A percentile compares a stretch with the other conserved stretches of the same genome.
Conservation (phyloP, 1,140 invertebrate genomes). For the Caenorhabditis inopinata region DNA sequence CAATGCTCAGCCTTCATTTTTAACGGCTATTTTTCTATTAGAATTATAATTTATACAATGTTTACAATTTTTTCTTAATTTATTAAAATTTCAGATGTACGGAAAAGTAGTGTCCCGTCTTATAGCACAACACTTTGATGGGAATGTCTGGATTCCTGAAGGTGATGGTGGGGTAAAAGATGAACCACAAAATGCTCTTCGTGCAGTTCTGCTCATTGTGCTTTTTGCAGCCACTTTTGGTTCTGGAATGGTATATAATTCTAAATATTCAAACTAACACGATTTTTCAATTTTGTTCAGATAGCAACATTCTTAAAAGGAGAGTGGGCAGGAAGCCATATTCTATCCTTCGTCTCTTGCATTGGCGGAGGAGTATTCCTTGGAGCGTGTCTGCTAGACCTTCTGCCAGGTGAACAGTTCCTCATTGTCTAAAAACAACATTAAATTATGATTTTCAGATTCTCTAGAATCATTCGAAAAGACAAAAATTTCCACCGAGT, state of each 20-base stretch:
- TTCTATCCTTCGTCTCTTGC: slow-evolving; percentile 42
- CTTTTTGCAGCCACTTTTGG: slow-evolving; percentile 60
- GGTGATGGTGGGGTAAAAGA: neutral
- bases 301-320: slow-evolving; percentile 37
- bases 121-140: neutral
- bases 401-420: slow-evolving; percentile 54
- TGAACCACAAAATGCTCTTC: slow-evolving; percentile 45
- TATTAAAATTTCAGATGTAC: slow-evolving; percentile 16
- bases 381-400: slow-evolving; percentile 60
- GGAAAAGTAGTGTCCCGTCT: neutral
- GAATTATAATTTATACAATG: too few relatives aligned
- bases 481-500: slow-evolving; percentile 44
- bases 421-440: neutral
- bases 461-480: slow-evolving; percentile 44
- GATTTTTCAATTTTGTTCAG: slow-evolving; percentile 34
- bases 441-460: neutral
- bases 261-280: too few relatives aligned
- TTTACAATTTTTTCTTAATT: too few relatives aligned
- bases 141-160: neutral
- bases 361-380: slow-evolving; percentile 59
- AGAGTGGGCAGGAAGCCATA: slow-evolving; percentile 34
- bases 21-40: too few relatives aligned
- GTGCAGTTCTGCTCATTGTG: slow-evolving; percentile 54
- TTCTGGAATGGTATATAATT: slow-evolving; percentile 53
- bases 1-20: too few relatives aligned